Evolutionary conservation across 2,797 vertebrate species (phyloP).

Genomic region (Acanthopagrus latus): DNA sequence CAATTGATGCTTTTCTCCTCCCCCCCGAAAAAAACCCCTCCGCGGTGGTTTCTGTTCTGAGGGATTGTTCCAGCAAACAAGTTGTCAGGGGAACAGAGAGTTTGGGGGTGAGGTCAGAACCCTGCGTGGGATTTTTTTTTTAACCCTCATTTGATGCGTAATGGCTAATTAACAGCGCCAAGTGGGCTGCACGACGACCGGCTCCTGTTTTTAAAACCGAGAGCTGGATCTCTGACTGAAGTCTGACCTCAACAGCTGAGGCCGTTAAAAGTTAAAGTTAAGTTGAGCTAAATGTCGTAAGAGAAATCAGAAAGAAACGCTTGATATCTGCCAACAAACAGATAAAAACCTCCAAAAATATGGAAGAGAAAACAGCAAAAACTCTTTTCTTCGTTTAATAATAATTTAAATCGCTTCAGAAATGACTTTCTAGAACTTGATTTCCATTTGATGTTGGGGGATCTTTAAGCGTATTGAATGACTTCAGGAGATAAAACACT

Average conservation of each 20-base stretch:
- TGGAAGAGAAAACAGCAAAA: not conserved
- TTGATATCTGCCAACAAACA: too few species aligned
- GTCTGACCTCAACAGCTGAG: too few species aligned
- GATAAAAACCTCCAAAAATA: too few species aligned
- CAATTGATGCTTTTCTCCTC: slow-evolving; percentile 44
- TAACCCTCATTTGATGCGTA: slow-evolving; percentile 12
- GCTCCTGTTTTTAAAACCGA: not conserved
- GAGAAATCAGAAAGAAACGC: too few species aligned
- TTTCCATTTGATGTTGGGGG: not conserved
- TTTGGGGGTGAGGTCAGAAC: not conserved
- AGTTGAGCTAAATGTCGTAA: too few species aligned
- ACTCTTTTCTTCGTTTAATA: too few species aligned
- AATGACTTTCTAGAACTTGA: not conserved
- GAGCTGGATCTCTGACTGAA: not conserved
- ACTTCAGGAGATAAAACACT: not conserved
- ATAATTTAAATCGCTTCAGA: too few species aligned
- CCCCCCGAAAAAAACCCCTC: not conserved
- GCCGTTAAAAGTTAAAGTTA: too few species aligned
- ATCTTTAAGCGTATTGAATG: not conserved
- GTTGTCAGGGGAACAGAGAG: not conserved
- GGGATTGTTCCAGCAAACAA: slow-evolving; percentile 24
- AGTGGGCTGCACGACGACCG: not conserved
- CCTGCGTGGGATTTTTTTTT: not conserved
- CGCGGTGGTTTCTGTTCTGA: slow-evolving; percentile 3
- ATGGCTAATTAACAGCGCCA: slow-evolving; percentile 30